phyloP scores from a whole-genome alignment of 2,888 invertebrate species.

The Eudasyphora cyanicolor region DNA sequence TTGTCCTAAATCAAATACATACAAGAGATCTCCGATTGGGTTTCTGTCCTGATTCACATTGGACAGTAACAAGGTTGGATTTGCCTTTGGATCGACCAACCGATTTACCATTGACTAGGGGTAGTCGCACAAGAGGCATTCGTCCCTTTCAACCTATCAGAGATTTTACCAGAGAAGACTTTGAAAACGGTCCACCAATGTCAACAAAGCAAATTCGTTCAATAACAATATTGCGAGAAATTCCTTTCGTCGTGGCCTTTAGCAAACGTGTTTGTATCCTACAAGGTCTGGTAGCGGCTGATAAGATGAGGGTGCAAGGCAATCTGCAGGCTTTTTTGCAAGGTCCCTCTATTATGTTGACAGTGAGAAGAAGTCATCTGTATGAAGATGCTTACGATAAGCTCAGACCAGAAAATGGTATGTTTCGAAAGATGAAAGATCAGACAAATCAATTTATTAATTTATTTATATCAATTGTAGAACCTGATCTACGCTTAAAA shows the following conservation, averaged over 20 bases:
- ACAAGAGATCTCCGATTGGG: slow-evolving; percentile 91
- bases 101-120: slow-evolving; percentile 81
- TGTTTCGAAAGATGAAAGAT: slow-evolving; percentile 69
- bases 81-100: slow-evolving; percentile 82
- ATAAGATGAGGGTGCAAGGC: slow-evolving; percentile 84
- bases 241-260: slow-evolving; percentile 97
- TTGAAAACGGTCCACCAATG: slow-evolving; percentile 90
- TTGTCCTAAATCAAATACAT: slow-evolving; percentile 90
- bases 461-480: slow-evolving; percentile 80
- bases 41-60: slow-evolving; percentile 87
- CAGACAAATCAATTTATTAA: background rate
- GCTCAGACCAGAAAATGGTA: slow-evolving; percentile 93
- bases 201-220: slow-evolving; percentile 93
- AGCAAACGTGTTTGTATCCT: slow-evolving; percentile 92
- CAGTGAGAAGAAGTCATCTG: slow-evolving; percentile 93
- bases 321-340: slow-evolving; percentile 87
- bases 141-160: slow-evolving; percentile 82
- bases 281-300: slow-evolving; percentile 84
- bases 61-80: slow-evolving; percentile 82
- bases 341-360: slow-evolving; percentile 88
- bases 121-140: slow-evolving; percentile 80
- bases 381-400: slow-evolving; percentile 99
- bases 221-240: slow-evolving; percentile 92
- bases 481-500: slow-evolving; percentile 91
- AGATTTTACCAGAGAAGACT: slow-evolving; percentile 82